These are phyloP conservation scores for Sthenelais limicola DNA, from an alignment of 2,888 invertebrate species.

Conservation along the genomic window DNA sequence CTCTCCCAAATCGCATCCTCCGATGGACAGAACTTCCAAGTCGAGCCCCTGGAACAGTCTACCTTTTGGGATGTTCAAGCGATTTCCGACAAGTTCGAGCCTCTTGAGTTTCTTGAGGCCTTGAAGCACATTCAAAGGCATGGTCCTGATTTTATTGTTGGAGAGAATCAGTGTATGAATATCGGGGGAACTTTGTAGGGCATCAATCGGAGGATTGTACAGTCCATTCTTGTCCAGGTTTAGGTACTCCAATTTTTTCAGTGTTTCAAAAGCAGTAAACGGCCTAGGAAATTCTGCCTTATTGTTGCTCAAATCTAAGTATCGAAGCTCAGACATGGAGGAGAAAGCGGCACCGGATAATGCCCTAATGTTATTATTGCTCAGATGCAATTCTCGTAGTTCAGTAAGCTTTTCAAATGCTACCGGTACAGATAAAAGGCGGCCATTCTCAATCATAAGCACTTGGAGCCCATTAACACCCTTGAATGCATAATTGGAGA, in stretches of 20 bases:
- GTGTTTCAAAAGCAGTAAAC: neutral
- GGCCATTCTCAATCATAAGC: conserved; percentile 1
- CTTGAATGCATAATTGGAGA: conserved; percentile 27
- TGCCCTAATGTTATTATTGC: neutral
- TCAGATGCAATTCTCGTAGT: conserved; percentile 4
- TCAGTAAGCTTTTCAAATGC: conserved; percentile 7
- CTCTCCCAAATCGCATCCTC: neutral
- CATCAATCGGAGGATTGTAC: conserved; percentile 14
- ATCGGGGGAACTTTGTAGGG: neutral
- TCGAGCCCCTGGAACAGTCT: neutral
- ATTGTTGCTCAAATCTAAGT: conserved; percentile 11
- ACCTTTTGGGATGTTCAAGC: neutral
- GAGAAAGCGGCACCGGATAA: conserved; percentile 12
- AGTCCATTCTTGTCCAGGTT: conserved; percentile 29
- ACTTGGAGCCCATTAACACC: neutral
- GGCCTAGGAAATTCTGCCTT: conserved; percentile 14
- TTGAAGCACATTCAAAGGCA: neutral
- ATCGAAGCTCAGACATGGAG: neutral
- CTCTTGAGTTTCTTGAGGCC: neutral
- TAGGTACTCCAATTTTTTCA: conserved; percentile 10
- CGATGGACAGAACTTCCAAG: conserved; percentile 19
- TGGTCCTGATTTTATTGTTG: neutral
- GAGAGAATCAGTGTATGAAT: neutral
- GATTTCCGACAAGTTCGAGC: conserved; percentile 19
- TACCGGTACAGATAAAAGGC: conserved; percentile 1